Evolutionary conservation across 2,888 invertebrate species (phyloP), one percentile per base, ranked within the genome.

Genomic region (Leptopterna dolabrata): DNA sequence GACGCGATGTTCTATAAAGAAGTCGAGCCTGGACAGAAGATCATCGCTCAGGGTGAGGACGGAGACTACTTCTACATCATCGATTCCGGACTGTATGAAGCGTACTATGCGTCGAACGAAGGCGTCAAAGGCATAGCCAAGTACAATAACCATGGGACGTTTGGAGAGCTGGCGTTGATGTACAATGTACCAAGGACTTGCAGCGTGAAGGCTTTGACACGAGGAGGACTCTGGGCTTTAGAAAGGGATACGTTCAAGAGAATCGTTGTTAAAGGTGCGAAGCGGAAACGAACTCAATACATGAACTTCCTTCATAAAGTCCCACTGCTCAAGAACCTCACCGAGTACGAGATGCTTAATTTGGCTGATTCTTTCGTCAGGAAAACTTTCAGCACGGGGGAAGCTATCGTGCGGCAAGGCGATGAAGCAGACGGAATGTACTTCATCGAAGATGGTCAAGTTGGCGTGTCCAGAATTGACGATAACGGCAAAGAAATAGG

Each of bases 51-150:
- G 93, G 98, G 96, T 80, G 98, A 98, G 92, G 98, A 98, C 92
- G 99, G 99, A 29, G 99, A 99, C 93, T 98, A 98, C 93, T 99
- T 99, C 93, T 99, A 99, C 93, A 98, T 99, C 91, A 98, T 99
- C 92, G 93, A 70, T 92, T 96, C 96, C 0, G 85, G 85, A 19
- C 47, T 85, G 24, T 85, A 73, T 29, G 85, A 85, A 85, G 85
- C 85, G 9, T 85, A 73, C 36, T 76, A 30, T 47, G 73, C 85
- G 19, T 45, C 85, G 1, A 43, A 14, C 16, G 85, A 85, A 27
- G 85, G 85, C 19, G 85, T 85, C 19, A 71, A 45, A 45, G 85
- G 45, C 3, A 85, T 85, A 19, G 85, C 85, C 0, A 85, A 78
- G 89, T 99, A 99, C 93, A 96, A 97, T 90, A 95, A 96, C 90